These are phyloP conservation scores for Halcyon leucocephala DNA, from an alignment of 2,797 vertebrate species.

Conservation along the genomic window DNA sequence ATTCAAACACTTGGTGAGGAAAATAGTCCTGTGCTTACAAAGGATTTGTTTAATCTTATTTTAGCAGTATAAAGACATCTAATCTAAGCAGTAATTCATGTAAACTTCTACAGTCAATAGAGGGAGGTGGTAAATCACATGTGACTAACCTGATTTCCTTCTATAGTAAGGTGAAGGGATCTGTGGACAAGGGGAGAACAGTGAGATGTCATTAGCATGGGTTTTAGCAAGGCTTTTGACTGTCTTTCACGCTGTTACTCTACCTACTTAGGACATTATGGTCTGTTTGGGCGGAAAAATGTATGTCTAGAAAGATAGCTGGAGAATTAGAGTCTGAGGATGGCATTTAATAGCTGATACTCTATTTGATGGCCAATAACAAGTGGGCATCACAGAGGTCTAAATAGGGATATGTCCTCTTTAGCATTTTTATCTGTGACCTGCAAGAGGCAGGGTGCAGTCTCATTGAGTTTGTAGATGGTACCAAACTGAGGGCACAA, in stretches of 20 bases:
- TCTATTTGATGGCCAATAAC: background rate
- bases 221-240: background rate
- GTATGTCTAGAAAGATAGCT: background rate
- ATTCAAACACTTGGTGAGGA: background rate
- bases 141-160: background rate
- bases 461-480: background rate
- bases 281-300: background rate
- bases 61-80: background rate
- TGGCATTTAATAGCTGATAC: background rate
- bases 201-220: background rate
- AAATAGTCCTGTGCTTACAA: background rate
- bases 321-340: background rate
- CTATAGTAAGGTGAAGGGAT: background rate
- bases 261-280: background rate
- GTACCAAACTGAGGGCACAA: background rate
- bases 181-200: background rate
- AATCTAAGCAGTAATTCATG: background rate
- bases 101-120: background rate
- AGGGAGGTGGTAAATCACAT: background rate
- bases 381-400: background rate
- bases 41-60: background rate
- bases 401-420: background rate
- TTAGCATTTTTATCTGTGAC: background rate
- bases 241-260: background rate
- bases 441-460: background rate